Evolutionary conservation across 92 coral and sea anemone species (phyloP), one percentile per base, ranked within the genome.

Genomic region (Parazoanthus swiftii): DNA sequence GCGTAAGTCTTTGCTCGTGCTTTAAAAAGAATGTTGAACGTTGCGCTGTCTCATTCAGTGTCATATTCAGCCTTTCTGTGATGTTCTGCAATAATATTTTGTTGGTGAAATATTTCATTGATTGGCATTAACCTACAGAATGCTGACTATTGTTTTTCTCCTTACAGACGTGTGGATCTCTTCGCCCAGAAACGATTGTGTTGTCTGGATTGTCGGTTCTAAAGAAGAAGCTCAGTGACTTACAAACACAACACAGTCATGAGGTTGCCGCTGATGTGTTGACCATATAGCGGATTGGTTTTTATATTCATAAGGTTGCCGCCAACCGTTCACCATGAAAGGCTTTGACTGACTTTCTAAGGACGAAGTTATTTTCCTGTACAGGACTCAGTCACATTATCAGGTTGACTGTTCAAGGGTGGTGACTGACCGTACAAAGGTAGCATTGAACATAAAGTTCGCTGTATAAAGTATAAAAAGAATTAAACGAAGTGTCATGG

Each of bases 261-360:
- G 99, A 97, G 89, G 96, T 97, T 44, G 99, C 99, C 8, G 99
- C 99, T 20, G 99, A 97, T 94, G 98, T 95, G 5, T 87, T 97
- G 74, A 97, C 99, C 5, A 97, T 97, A 77, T 95, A 76, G 80
- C 33, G 70, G 37, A 44, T 42, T 74, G 4, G 70, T 21, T 63
- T 63, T 63, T 15, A 20, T 6, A 21, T 25, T 54, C 6, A 63
- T 26, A 3, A 63, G 70, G 70, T 63, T 18, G 6, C 26, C 26
- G 1, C 59, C 59, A 13, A 15, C 59, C 59, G 14, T 54, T 54
- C 13, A 11, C 59, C 70, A 63, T 63, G 15, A 3, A 20, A 4
- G 70, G n/a, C 6, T 63, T 63, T 23, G 70, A 63, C 70, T 63
- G 26, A 63, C 25, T 63, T 63, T 54, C 14, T 54, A 54, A 54